A percentile compares a stretch with the other conserved stretches of the same genome.
These are phyloP conservation scores for Euphydryas editha DNA, from an alignment of 2,888 invertebrate species.

Conservation along the genomic window DNA sequence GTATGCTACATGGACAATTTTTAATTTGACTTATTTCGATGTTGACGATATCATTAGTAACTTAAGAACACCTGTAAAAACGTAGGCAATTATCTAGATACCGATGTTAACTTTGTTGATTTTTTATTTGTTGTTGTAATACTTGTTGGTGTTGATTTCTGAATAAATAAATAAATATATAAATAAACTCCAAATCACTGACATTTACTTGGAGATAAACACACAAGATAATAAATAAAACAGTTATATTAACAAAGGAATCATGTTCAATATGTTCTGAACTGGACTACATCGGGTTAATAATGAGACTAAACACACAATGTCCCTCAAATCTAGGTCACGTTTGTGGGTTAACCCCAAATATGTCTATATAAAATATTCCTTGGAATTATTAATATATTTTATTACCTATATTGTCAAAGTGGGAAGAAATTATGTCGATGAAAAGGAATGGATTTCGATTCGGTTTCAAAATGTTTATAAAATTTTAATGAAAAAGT, in stretches of 20 bases:
- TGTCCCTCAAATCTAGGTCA: not conserved
- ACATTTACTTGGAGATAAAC: no score
- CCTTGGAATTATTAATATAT: not conserved
- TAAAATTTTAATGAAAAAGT: no score
- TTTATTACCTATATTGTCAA: not conserved
- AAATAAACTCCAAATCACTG: no score
- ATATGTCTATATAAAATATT: not conserved
- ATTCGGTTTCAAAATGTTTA: not conserved
- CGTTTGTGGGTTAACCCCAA: not conserved
- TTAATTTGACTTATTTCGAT: no score
- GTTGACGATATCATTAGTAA: no score
- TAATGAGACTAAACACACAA: slow-evolving; percentile 4
- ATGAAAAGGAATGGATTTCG: not conserved
- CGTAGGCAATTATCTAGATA: no score
- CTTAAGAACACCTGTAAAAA: no score
- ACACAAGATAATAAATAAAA: not conserved
- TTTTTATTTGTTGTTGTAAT: no score
- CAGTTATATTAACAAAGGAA: not conserved
- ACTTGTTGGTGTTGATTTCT: no score
- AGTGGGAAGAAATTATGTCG: not conserved
- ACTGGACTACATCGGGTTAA: not conserved
- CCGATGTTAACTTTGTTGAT: no score
- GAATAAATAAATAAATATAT: no score
- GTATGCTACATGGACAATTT: no score
- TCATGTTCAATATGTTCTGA: not conserved